Percentiles rank a stretch among this genome's conserved stretches.
These are phyloP conservation scores for Boloria selene DNA, from an alignment of 2,888 invertebrate species.

Conservation along the genomic window DNA sequence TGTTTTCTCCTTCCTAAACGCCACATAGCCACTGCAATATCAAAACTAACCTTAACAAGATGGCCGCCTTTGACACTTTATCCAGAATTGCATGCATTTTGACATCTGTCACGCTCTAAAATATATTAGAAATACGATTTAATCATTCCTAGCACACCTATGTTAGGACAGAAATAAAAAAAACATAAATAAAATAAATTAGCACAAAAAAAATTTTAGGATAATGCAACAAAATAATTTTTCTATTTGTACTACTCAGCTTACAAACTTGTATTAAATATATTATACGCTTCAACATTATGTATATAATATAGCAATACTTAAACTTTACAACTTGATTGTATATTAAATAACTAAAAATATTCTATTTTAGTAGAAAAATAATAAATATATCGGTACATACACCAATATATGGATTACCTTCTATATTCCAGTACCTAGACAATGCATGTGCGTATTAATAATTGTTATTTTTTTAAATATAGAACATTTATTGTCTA, in stretches of 20 bases:
- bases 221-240: conserved; percentile 24
- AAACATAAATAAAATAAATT: conserved; percentile 21
- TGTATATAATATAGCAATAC: conserved; percentile 19
- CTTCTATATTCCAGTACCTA: conserved; percentile 34
- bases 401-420: conserved; percentile 22
- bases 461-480: conserved; percentile 5
- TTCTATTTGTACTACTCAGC: conserved; percentile 20
- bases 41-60: conserved; percentile 75
- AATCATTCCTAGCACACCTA: conserved; percentile 33
- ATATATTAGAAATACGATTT: conserved; percentile 51
- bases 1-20: conserved; percentile 42
- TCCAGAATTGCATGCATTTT: conserved; percentile 75
- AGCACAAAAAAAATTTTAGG: conserved; percentile 19
- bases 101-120: conserved; percentile 79
- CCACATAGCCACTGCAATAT: conserved; percentile 59
- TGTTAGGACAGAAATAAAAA: conserved; percentile 23
- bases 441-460: conserved; percentile 24
- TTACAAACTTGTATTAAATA: conserved; percentile 16
- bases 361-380: conserved; percentile 13
- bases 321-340: conserved; percentile 3
- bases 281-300: conserved; percentile 6
- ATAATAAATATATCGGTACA: conserved; percentile 20
- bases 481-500: not conserved
- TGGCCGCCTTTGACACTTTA: conserved; percentile 69
- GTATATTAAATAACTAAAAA: conserved; percentile 10